A percentile compares a stretch with the other conserved stretches of the same genome.
Conservation (phyloP, 2,888 invertebrate species). For the Cenopis cana region DNA sequence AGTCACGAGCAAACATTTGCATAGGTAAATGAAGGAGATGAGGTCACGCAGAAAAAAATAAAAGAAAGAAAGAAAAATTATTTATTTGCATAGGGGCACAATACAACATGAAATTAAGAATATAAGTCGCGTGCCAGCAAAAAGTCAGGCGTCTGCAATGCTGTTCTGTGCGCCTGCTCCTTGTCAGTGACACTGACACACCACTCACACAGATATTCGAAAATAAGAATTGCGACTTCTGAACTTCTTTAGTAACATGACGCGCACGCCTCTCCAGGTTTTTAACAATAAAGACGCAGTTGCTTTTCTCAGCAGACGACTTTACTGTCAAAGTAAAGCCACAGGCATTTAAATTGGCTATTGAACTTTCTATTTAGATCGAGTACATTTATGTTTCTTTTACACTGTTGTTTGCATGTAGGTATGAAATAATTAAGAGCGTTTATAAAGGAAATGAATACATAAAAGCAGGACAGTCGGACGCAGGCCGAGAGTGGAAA, state of each 20-base stretch:
- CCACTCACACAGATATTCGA: too few species aligned
- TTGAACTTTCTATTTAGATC: not conserved
- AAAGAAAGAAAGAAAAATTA: too few species aligned
- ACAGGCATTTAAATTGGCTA: not conserved
- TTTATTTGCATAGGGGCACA: too few species aligned
- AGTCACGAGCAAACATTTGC: not conserved
- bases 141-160: too few species aligned
- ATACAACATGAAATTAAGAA: too few species aligned
- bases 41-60: not conserved
- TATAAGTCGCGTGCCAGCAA: too few species aligned
- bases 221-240: not conserved
- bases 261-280: not conserved
- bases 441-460: constrained; percentile 19
- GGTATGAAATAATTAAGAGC: not conserved
- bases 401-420: not conserved
- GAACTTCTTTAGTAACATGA: not conserved
- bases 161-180: too few species aligned
- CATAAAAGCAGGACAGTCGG: constrained; percentile 27
- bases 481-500: constrained; percentile 12
- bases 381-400: not conserved
- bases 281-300: not conserved
- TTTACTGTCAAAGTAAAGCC: not conserved
- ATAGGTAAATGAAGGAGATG: not conserved
- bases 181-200: too few species aligned
- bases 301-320: not conserved